Conservation (phyloP, 2,797 vertebrate species). For the Phaenicophaeus curvirostris region DNA sequence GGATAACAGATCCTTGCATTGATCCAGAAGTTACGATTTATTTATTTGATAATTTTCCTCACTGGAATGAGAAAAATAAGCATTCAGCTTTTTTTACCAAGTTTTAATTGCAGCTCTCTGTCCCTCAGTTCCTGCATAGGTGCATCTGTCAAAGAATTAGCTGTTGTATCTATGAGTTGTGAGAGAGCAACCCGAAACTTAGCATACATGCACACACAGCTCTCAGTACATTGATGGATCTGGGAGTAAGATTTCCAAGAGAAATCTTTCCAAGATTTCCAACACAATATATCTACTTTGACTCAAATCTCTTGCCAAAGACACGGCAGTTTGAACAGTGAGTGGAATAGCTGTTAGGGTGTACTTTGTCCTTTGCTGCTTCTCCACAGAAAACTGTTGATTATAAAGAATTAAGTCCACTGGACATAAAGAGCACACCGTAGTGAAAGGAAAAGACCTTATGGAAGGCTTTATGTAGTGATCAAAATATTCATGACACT, state of each 20-base stretch:
- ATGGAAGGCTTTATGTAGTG: not conserved
- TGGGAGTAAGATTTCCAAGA: not conserved
- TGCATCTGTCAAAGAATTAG: not conserved
- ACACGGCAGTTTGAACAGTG: not conserved
- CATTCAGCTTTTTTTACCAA: not conserved
- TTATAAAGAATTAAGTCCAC: not conserved
- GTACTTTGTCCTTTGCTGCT: not conserved
- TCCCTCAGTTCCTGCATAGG: not conserved
- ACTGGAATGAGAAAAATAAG: not conserved
- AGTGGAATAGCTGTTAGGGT: not conserved
- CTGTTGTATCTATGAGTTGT: not conserved
- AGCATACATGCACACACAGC: not conserved
- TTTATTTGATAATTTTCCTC: not conserved
- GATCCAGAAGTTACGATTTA: not conserved
- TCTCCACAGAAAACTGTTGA: not conserved
- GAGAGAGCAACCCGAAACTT: not conserved
- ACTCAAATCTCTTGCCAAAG: not conserved
- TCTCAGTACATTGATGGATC: fast-evolving
- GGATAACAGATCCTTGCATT: not conserved
- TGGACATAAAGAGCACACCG: not conserved
- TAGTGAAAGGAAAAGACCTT: not conserved
- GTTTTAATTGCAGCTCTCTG: not conserved
- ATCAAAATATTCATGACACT: not conserved
- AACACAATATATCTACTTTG: not conserved
- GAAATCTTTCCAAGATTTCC: no score